Percentiles rank a stretch among this genome's conserved stretches.
These are phyloP conservation scores for Strigops habroptila DNA, from an alignment of 2,113 vertebrate genomes.

Conservation along the genomic window DNA sequence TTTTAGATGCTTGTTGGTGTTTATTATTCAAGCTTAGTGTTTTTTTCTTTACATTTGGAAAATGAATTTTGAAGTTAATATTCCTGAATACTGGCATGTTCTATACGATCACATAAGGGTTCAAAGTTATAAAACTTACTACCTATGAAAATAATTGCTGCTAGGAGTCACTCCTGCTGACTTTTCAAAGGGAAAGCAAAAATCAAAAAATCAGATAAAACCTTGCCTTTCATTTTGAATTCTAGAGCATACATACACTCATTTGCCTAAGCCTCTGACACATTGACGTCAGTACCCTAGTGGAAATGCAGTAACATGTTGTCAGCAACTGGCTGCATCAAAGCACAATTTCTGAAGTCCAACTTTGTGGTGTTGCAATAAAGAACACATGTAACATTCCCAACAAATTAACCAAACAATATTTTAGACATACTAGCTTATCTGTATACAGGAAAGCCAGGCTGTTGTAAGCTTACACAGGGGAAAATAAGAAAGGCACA, in stretches of 20 bases:
- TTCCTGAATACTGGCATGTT: background rate
- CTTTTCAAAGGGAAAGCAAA: background rate
- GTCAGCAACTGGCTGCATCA: background rate
- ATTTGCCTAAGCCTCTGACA: background rate
- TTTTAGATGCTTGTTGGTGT: constrained; percentile 48
- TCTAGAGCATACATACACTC: background rate
- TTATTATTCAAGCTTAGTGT: constrained; percentile 9
- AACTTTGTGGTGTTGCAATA: background rate
- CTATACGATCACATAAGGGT: background rate
- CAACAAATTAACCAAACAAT: background rate
- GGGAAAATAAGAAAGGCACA: background rate
- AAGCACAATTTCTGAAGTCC: background rate
- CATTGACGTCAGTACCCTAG: background rate
- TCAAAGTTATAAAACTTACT: background rate
- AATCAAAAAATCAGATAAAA: background rate
- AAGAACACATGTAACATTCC: background rate
- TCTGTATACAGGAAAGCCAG: background rate
- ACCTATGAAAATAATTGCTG: background rate
- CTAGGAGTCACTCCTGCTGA: background rate
- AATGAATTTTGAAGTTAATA: background rate
- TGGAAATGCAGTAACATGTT: background rate
- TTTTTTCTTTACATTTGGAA: background rate
- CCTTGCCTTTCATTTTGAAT: background rate
- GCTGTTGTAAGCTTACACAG: background rate
- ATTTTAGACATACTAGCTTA: background rate